Evolutionary conservation across 2,113 vertebrate genomes (phyloP).

Genomic region (Gopherus evgoodei): DNA sequence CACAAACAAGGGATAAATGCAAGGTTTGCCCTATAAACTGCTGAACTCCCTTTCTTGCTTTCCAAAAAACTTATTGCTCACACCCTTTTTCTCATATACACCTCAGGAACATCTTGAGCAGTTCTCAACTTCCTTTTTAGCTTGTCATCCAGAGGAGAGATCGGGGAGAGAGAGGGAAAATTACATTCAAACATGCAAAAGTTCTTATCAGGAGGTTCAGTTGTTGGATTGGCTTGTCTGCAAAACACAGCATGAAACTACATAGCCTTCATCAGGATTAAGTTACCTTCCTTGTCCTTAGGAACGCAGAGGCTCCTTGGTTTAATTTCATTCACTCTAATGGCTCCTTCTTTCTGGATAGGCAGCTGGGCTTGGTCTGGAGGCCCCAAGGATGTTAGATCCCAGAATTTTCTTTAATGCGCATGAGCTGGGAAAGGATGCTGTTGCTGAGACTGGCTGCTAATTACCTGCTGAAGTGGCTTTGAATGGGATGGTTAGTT

Average conservation of each 20-base stretch:
- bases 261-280: accelerated
- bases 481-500: not conserved
- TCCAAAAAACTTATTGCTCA: accelerated
- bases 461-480: not conserved
- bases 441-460: not conserved
- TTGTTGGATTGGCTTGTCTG: not conserved
- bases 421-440: not conserved
- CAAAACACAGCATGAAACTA: accelerated
- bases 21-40: accelerated
- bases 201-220: not conserved
- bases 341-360: accelerated
- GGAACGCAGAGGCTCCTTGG: accelerated
- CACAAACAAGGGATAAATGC: not conserved
- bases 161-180: accelerated
- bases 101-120: accelerated
- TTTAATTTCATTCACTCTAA: not conserved
- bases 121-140: accelerated
- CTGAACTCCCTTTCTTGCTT: not conserved
- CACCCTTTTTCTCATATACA: not conserved
- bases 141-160: accelerated
- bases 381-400: accelerated
- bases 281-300: not conserved
- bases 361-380: not conserved
- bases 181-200: accelerated
- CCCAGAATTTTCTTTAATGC: not conserved